Conservation (phyloP, 2,888 invertebrate species). For the Oscheius sp. region DNA sequence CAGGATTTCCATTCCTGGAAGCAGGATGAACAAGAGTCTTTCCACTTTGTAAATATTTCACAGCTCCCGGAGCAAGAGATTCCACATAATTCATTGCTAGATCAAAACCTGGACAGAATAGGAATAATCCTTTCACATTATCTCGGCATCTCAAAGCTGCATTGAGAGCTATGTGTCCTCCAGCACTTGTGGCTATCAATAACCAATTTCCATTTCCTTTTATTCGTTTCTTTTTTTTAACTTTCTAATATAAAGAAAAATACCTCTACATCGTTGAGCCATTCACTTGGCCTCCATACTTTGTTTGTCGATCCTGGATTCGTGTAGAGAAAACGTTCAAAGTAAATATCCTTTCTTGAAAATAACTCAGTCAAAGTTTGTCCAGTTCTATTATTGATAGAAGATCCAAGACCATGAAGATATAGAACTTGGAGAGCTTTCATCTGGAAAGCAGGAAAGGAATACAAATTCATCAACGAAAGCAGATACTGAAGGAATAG, state of each 20-base stretch:
- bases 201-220: slow-evolving; percentile 38
- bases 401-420: slow-evolving; percentile 50
- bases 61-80: slow-evolving; percentile 37
- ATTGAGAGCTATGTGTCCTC: slow-evolving; percentile 42
- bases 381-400: slow-evolving; percentile 46
- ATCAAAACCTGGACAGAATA: slow-evolving; percentile 47
- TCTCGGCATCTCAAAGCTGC: slow-evolving; percentile 36
- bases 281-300: slow-evolving; percentile 45
- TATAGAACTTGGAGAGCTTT: slow-evolving; percentile 40
- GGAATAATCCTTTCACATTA: slow-evolving; percentile 40
- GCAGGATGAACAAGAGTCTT: slow-evolving; percentile 43
- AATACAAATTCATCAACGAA: slow-evolving; percentile 2
- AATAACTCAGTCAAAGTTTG: slow-evolving; percentile 30
- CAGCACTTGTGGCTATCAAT: slow-evolving; percentile 46
- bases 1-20: slow-evolving; percentile 44
- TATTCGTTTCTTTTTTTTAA: neutral
- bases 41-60: slow-evolving; percentile 21
- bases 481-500: neutral
- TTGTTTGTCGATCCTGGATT: slow-evolving; percentile 43
- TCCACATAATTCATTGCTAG: slow-evolving; percentile 41
- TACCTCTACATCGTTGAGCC: slow-evolving; percentile 44
- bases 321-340: slow-evolving; percentile 42
- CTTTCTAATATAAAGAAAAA: slow-evolving; percentile 31
- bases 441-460: too few relatives aligned
- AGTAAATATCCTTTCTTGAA: slow-evolving; percentile 22